phyloP scores from a whole-genome alignment of 37 sponge, comb jelly and placozoan species.

The Petrosia ficiformis region DNA sequence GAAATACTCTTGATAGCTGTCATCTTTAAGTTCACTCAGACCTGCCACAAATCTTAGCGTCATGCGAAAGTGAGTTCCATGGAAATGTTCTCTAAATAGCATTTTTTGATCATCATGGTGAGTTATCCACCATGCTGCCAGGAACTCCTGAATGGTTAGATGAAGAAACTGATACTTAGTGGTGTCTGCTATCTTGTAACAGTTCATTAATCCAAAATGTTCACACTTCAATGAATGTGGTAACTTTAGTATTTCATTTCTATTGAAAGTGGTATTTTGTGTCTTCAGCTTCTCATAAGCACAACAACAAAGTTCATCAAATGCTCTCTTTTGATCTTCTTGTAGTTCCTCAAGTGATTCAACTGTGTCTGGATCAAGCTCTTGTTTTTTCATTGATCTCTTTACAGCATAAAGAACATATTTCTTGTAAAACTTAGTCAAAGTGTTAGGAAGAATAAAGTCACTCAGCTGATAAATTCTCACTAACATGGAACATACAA shows the following conservation, averaged over 20 bases:
- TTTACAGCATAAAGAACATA: neutral
- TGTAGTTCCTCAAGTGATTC: slow-evolving; percentile 1
- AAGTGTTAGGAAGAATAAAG: neutral
- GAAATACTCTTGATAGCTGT: too few species aligned
- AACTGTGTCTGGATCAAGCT: neutral
- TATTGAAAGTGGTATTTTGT: slow-evolving; percentile 3
- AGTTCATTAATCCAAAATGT: neutral
- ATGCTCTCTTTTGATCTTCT: neutral
- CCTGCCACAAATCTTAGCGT: too few species aligned
- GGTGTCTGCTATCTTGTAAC: neutral
- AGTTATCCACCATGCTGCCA: slow-evolving; percentile 14
- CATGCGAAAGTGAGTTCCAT: too few species aligned
- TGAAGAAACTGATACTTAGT: slow-evolving; percentile 7
- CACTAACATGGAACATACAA: neutral
- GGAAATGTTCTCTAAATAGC: too few species aligned
- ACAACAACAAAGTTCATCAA: neutral
- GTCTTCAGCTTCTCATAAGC: neutral
- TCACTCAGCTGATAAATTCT: neutral
- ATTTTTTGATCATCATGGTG: too few species aligned
- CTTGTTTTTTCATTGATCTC: too few species aligned
- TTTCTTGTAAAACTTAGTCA: neutral
- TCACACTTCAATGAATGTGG: neutral
- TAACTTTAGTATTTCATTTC: neutral
- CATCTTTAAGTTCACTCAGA: too few species aligned
- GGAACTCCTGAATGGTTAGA: slow-evolving; percentile 18